Evolutionary conservation across 2,113 vertebrate species (phyloP).

Genomic region (Semnornis frantzii): DNA sequence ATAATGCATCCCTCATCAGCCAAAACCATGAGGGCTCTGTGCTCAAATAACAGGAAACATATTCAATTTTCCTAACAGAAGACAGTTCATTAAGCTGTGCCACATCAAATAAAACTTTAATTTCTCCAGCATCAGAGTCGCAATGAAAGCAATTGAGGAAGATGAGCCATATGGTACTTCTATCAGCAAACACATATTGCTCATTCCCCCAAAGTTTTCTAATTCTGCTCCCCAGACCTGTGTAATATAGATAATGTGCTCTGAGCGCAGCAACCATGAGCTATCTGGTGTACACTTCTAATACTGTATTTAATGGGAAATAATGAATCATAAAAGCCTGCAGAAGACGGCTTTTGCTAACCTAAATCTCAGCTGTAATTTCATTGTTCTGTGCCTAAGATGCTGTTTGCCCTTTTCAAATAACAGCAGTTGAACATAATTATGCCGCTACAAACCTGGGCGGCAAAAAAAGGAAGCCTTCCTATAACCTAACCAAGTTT

Average conservation of each 20-base stretch:
- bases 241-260: constrained; percentile 89
- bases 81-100: constrained; percentile 89
- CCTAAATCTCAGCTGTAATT: constrained; percentile 90
- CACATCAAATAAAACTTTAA: constrained; percentile 91
- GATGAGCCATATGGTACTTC: constrained; percentile 89
- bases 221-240: constrained; percentile 89
- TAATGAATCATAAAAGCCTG: constrained; percentile 89
- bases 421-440: constrained; percentile 84
- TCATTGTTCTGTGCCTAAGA: constrained; percentile 88
- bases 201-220: constrained; percentile 91
- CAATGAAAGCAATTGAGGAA: constrained; percentile 89
- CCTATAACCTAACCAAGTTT: constrained; percentile 71
- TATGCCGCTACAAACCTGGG: constrained; percentile 78
- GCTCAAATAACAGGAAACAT: constrained; percentile 90
- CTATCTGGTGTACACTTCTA: constrained; percentile 89
- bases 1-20: constrained; percentile 85
- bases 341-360: constrained; percentile 85
- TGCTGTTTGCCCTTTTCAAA: constrained; percentile 83
- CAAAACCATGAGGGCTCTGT: constrained; percentile 83
- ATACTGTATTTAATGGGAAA: constrained; percentile 91
- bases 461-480: constrained; percentile 67
- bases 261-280: constrained; percentile 83
- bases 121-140: constrained; percentile 88
- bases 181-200: constrained; percentile 90
- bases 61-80: constrained; percentile 91